Evolutionary conservation across 1,140 invertebrate species (phyloP), one percentile per base, ranked within the genome.

Genomic region (Bombus sibiricus): DNA sequence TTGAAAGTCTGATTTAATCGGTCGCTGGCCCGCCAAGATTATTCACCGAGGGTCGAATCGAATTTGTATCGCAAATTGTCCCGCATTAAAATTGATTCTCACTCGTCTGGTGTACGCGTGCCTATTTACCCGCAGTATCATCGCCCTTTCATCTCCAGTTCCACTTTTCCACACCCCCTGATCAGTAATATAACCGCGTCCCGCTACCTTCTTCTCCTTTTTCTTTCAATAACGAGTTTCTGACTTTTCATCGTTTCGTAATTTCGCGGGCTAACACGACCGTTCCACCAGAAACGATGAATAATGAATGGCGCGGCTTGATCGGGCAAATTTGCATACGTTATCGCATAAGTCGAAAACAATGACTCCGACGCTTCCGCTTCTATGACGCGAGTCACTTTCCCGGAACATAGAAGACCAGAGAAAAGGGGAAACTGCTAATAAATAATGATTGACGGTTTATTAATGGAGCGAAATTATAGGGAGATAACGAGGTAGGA

Each of bases 241-340:
- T 73, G 57, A 87, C 69, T 62, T 79, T 79, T 88, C 83, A 82
- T 88, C 88, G 88, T 88, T 86, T 88, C 69, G 81, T 89, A 89
- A 89, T 88, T 59, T 77, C 68, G 43, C 72, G 66, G 53, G 85
- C 69, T 72, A 39, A 72, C 69, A 39, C 39, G 41, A n/a, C 15
- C 3, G 41, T 73, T 73, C 71, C 71, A 41, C 9, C 71, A 47
- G 41, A 6, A 43, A 32, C 71, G 71, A 87, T 90, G 87, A 91
- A 91, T 82, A 91, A 91, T 91, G 89, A 88, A 91, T 91, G 85
- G 41, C 87, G 41, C 86, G 85, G 87, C 87, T 90, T 86, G 89
- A 34, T 79, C 39, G 74, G 68, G 6, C 43, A 1, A 73, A 91
- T 91, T 91, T 90, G 87, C 89, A 91, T 91, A 59, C 62, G 81